Conservation (phyloP, 2,888 invertebrate genomes). For the Dryococelus australis region DNA sequence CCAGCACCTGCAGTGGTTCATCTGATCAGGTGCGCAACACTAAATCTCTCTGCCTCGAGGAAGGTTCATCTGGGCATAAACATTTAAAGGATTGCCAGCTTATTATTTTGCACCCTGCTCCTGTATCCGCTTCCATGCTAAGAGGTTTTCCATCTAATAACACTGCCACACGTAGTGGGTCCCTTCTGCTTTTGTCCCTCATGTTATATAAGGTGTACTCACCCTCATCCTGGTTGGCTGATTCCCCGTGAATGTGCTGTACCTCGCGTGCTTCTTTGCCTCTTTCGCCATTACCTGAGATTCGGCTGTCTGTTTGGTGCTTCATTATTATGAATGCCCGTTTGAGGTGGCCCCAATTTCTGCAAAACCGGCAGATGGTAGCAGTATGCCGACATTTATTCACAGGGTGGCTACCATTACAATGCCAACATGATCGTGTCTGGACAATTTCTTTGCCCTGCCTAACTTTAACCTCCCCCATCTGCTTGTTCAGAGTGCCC, state of each 20-base stretch:
- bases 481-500: background rate
- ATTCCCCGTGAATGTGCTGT: background rate
- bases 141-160: background rate
- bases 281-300: too few relatives aligned
- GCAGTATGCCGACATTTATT: too few relatives aligned
- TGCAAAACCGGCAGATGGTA: too few relatives aligned
- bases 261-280: background rate
- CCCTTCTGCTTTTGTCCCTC: background rate
- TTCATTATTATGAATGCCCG: background rate
- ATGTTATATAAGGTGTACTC: background rate
- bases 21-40: background rate
- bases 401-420: too few relatives aligned
- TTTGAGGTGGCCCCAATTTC: too few relatives aligned
- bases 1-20: background rate
- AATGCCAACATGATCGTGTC: too few relatives aligned
- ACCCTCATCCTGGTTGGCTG: background rate
- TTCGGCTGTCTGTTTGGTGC: too few relatives aligned
- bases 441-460: too few relatives aligned
- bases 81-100: background rate
- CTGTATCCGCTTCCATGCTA: background rate
- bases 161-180: background rate
- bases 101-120: background rate
- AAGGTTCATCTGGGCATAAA: background rate
- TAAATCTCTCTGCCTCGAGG: background rate
- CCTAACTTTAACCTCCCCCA: background rate